Evolutionary conservation across 2,888 invertebrate genomes (phyloP).

Genomic region (Crossocerus cetratus): DNA sequence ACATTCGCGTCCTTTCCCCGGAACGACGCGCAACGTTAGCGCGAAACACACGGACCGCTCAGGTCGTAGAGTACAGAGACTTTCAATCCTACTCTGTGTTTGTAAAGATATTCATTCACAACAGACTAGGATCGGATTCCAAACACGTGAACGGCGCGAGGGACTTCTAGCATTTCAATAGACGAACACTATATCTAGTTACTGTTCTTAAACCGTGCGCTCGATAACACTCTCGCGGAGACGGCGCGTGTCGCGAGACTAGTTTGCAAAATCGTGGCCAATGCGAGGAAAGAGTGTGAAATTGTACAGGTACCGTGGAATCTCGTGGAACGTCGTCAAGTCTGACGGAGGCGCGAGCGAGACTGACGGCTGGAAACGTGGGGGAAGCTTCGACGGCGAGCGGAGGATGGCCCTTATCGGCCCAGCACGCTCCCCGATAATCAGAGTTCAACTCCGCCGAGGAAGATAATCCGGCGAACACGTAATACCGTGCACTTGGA

Average conservation of each 20-base stretch:
- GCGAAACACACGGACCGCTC: no score
- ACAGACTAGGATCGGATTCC: no score
- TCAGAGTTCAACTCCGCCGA: conserved; percentile 36
- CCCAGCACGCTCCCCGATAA: conserved; percentile 42
- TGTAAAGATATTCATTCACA: no score
- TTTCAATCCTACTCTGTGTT: not conserved
- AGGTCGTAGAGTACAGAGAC: no score
- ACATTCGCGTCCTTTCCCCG: no score
- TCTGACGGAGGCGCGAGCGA: conserved; percentile 35
- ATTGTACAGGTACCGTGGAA: not conserved
- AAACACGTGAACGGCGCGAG: not conserved
- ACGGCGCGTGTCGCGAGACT: no score
- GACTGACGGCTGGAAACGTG: conserved; percentile 40
- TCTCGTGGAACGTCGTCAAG: conserved; percentile 10
- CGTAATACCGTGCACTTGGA: not conserved
- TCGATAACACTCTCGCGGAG: no score
- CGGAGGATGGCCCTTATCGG: conserved; percentile 50
- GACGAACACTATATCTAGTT: no score
- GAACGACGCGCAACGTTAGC: no score
- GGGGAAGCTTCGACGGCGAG: conserved; percentile 30
- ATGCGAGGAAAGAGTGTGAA: not conserved
- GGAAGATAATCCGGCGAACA: conserved; percentile 46
- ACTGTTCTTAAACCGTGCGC: no score
- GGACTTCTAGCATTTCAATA: no score
- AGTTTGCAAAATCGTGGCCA: no score